A percentile compares a stretch with the other conserved stretches of the same genome.
These are phyloP conservation scores for Bufotes viridis DNA, from an alignment of 2,797 vertebrate species.

Conservation along the genomic window DNA sequence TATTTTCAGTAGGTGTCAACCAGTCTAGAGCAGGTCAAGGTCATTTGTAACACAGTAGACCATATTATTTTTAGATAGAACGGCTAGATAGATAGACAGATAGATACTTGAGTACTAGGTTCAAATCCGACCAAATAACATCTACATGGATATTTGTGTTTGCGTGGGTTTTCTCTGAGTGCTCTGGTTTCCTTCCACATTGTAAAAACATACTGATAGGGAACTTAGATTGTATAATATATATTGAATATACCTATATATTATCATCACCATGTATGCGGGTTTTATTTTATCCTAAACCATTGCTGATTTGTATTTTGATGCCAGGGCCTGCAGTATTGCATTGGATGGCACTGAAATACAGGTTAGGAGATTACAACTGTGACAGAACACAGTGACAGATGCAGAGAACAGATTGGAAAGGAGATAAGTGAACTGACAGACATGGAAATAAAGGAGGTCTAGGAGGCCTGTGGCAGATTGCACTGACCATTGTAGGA, in stretches of 20 bases:
- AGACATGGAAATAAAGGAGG: slow-evolving; percentile 45
- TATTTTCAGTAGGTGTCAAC: background rate
- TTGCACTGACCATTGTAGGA: slow-evolving; percentile 31
- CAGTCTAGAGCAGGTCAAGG: background rate
- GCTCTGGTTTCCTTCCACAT: too few species aligned
- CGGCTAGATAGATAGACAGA: too few species aligned
- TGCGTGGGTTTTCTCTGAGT: too few species aligned
- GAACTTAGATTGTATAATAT: too few species aligned
- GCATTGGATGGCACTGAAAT: slow-evolving; percentile 4
- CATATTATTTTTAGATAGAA: too few species aligned
- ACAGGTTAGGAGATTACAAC: slow-evolving; percentile 8
- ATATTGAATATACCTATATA: too few species aligned
- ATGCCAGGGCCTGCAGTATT: background rate
- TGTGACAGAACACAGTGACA: slow-evolving; percentile 30
- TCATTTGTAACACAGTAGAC: background rate
- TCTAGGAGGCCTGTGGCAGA: slow-evolving; percentile 38
- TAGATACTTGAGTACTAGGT: too few species aligned
- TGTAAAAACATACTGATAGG: too few species aligned
- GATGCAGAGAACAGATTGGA: slow-evolving; percentile 50
- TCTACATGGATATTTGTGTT: too few species aligned
- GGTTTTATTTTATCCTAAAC: background rate
- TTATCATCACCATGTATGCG: too few species aligned
- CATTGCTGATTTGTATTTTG: background rate
- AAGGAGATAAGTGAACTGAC: slow-evolving; percentile 39
- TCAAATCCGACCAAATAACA: too few species aligned